Base-by-base conservation (phyloP, 2,888 invertebrate genomes). In the Leptura quadrifasciata region DNA sequence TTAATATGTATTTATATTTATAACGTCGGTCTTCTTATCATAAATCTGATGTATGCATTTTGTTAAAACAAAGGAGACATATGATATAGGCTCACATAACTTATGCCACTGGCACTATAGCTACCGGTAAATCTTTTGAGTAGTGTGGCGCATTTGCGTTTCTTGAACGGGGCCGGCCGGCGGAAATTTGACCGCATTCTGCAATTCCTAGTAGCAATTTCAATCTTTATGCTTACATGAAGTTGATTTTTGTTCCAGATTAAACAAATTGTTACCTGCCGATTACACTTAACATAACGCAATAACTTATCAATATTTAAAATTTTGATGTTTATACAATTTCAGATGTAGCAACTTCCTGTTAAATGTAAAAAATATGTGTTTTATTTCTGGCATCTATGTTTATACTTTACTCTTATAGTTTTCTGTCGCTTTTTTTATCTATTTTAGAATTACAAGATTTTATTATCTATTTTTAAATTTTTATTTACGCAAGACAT, bases 341-440 rank as follows among this genome's bases (percentile, higher is more conserved):
- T 84, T 83, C 82, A 83, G 83, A 83, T 81, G 79, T 74, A 77
- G 76, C 79, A 78, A 83, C 81, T 84, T 84, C 84, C 84, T 71
- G 78, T 78, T 65, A 52, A 65, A 63, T 55, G 52, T 60, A 63
- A 72, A 72, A 64, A 72, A 63, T 39, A 24, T 24, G 52, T 39
- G 64, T 65, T 52, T 47, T 65, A 78, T 78, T 78, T 76, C 76
- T 54, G 61, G 60, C 58, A 70, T 69, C 78, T 76, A 76, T 74
- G 61, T 64, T 18, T 55, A 35, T 64, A 61, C 39, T 68, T 47
- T 64, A 17, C 17, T 27, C 60, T 71, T 57, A 70, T 71, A 35
- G 55, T 67, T 76, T 76, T 76, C 63, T 63, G 24, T 18, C n/a
- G 8, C 75, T 72, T 77, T 74, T 69, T 47, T 39, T 61, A 74